Evolutionary conservation across 2,113 vertebrate species (phyloP).

Genomic region (Calyptomena viridis): DNA sequence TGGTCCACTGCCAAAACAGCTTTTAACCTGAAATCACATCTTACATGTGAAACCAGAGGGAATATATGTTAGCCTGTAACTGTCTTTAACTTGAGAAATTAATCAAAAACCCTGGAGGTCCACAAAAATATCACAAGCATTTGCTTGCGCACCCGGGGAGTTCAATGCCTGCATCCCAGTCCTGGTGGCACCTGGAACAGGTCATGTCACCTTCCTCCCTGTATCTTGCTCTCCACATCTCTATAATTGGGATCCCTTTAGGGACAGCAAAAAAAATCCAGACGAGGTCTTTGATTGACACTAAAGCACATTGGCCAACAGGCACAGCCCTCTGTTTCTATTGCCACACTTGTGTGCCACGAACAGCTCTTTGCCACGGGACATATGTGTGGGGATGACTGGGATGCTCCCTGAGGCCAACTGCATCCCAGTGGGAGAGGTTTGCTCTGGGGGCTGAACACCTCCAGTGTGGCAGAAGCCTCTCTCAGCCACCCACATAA

Average conservation of each 20-base stretch:
- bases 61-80: background rate
- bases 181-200: background rate
- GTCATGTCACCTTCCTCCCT: background rate
- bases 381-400: accelerated
- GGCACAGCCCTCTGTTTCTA: too few relatives aligned
- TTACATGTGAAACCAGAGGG: background rate
- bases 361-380: background rate
- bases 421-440: background rate
- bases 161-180: background rate
- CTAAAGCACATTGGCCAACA: accelerated
- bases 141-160: background rate
- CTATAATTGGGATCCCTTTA: background rate
- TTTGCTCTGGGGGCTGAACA: background rate
- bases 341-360: background rate
- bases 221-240: background rate
- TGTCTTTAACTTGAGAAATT: background rate
- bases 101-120: background rate
- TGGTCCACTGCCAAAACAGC: background rate
- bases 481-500: background rate
- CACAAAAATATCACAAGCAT: background rate
- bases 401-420: background rate
- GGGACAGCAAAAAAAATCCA: background rate
- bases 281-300: background rate
- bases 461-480: background rate
- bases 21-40: background rate